Evolutionary conservation across 2,888 invertebrate species (phyloP).

Genomic region (Machimus atricapillus): DNA sequence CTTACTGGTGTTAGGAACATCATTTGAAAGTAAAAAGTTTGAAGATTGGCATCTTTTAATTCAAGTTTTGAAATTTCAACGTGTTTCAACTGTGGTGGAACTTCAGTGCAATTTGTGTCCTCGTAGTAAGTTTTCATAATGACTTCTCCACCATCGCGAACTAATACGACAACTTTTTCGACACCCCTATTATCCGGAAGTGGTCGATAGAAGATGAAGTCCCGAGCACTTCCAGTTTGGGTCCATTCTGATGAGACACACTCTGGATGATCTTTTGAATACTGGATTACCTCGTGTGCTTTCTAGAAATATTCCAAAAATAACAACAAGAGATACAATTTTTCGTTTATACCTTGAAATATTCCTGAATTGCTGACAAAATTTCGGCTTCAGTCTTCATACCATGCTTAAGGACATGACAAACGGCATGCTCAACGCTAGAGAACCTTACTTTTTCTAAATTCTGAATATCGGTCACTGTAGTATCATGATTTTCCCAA

Average conservation of each 20-base stretch:
- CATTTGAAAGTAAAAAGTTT: slow-evolving; percentile 5
- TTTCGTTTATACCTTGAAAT: neutral
- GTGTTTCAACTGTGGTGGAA: neutral
- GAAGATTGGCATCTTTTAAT: neutral
- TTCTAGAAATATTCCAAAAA: neutral
- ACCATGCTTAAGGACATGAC: slow-evolving; percentile 12
- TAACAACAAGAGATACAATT: neutral
- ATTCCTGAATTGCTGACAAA: neutral
- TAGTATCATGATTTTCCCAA: neutral
- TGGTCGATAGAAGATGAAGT: slow-evolving; percentile 8
- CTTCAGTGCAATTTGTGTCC: neutral
- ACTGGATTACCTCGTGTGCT: neutral
- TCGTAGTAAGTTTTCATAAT: slow-evolving; percentile 20
- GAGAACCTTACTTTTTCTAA: neutral
- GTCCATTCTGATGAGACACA: slow-evolving; percentile 6
- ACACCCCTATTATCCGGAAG: neutral
- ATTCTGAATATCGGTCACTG: neutral
- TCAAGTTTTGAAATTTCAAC: neutral
- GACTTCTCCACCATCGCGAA: slow-evolving; percentile 2
- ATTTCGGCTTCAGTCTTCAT: neutral
- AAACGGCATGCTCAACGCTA: slow-evolving; percentile 3
- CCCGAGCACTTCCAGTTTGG: slow-evolving; percentile 6
- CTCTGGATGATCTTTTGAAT: neutral
- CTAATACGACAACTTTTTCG: neutral
- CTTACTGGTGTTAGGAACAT: neutral